Evolutionary conservation across 2,888 invertebrate genomes (phyloP).

Genomic region (Physocephala rufipes): DNA sequence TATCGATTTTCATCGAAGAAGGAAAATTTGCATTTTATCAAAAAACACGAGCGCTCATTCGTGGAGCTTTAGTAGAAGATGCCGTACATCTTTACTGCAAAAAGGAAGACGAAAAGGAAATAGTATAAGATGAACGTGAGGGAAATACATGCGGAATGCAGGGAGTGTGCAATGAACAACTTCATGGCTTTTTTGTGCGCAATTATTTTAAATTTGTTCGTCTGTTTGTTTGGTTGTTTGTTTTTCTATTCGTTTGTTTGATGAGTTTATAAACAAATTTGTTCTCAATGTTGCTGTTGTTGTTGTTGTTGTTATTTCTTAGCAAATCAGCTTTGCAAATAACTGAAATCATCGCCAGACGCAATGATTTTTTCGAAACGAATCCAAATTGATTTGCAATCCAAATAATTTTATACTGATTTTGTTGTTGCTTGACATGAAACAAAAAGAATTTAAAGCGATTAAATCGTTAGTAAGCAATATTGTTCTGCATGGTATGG

Average conservation of each 20-base stretch:
- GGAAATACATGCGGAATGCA: neutral
- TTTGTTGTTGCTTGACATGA: neutral
- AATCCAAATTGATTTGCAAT: no score
- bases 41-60: no score
- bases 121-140: neutral
- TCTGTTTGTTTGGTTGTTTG: neutral
- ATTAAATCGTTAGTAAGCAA: neutral
- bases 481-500: neutral
- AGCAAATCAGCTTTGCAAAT: no score
- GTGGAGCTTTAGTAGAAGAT: no score
- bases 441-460: neutral
- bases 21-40: no score
- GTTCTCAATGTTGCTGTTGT: slow-evolving; percentile 16
- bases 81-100: no score
- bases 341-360: slow-evolving; percentile 35
- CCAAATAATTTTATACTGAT: neutral
- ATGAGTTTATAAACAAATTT: neutral
- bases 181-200: neutral
- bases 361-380: slow-evolving; percentile 41
- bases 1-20: no score
- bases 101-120: neutral
- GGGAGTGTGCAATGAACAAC: neutral
- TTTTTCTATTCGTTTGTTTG: neutral
- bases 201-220: slow-evolving; percentile 4
- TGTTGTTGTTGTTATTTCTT: slow-evolving; percentile 32